Evolutionary conservation across 2,888 invertebrate genomes (phyloP), one percentile per base, ranked within the genome.

Genomic region (Andrena praecox): DNA sequence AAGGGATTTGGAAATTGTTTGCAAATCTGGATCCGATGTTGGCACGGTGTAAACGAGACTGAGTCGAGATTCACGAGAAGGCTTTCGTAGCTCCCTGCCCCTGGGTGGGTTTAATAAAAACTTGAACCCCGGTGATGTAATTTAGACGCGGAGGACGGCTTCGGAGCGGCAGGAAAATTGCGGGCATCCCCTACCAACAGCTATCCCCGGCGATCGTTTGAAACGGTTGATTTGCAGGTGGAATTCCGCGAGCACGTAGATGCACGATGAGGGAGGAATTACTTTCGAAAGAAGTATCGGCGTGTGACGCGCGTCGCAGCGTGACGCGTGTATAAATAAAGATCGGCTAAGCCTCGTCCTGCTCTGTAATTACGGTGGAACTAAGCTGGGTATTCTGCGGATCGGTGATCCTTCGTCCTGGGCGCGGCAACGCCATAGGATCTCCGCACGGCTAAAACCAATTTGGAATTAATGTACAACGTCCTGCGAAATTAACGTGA

Each of bases 381-480:
- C 89, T 93, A 93, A 93, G 92, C 92, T 87, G 90, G 90, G 92
- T 92, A 92, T 91, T 89, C 89, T 85, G 89, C 71, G 91, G 89
- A 91, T 90, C 90, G 89, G 91, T 91, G 92, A 92, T 92, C 92
- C 92, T 91, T 90, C 88, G 87, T 88, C 86, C 85, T 84, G 78
- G 84, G 73, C 81, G 80, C 78, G 82, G 73, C 77, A 76, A 52
- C 56, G 62, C 66, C 70, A 69, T 72, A 72, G 80, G 69, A 78
- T 73, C 85, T 83, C 81, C 85, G 81, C 86, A 80, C 81, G 85
- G 81, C 89, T 88, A 87, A 93, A 93, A 92, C 89, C 92, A 93
- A 93, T 93, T 92, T 92, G 91, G 92, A 93, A 92, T 93, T 93
- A 91, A 92, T 92, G 90, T 90, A 42, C 42, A 88, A 91, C 88